Evolutionary conservation across 2,797 vertebrate species (phyloP), one percentile per base, ranked within the genome.

Genomic region (Cheirogaleus major): DNA sequence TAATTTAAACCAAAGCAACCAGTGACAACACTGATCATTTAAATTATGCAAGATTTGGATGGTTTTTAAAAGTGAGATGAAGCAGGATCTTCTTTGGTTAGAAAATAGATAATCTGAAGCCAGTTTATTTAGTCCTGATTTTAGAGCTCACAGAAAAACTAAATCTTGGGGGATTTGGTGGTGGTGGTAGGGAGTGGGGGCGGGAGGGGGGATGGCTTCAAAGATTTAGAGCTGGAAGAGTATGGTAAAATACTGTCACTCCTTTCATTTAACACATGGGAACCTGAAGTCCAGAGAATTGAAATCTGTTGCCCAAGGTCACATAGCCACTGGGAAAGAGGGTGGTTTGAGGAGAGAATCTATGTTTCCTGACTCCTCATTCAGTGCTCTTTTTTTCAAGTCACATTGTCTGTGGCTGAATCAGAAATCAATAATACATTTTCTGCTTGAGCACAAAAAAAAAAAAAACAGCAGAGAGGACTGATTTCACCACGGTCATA

Each of bases 391-490:
- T 90, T 85, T 78, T 61, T 61, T 23, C 50, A 63, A 95, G 80
- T 89, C 57, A 75, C 61, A 55, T 67, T 72, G 45, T 11, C 43
- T 52, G 92, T 96, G 78, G 69, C 95, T 98, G 97, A 98, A 98
- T 98, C 97, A 98, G 97, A 98, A 98, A 98, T 99, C 98, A 11
- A 98, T 98, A 98, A 96, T 96, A 94, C 97, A 98, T 98, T 98
- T 98, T 98, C 98, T 98, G 97, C 93, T 95, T 97, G 96, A 98
- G 96, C 97, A 93, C 96, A 98, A 95, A 98, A 55, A 41, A 61
- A 63, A 98, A 95, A 98, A 55, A 41, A 61, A 63, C 70, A 94
- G 85, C 90, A 97, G 97, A 65, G 85, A 98, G 93, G 93, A 98
- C 93, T 97, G 95, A 98, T 98, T 98, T 97, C 89, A 93, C 76